phyloP scores from a whole-genome alignment of 2,797 vertebrate genomes.

The Onychomys arenicola region DNA sequence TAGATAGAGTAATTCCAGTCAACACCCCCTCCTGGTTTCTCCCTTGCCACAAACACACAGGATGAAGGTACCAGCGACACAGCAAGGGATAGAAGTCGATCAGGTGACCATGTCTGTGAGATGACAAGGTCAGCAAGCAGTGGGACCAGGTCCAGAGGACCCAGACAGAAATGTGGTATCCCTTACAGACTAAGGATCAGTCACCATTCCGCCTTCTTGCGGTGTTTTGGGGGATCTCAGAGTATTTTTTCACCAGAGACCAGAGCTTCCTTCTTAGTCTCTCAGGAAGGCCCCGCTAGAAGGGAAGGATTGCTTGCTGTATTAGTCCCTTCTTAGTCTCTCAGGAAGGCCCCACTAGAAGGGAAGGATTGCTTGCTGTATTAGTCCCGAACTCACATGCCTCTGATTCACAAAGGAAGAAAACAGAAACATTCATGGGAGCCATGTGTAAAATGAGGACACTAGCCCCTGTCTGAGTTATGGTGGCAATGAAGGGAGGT shows the following conservation, averaged over 20 bases:
- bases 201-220: not conserved
- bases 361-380: fast-evolving
- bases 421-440: not conserved
- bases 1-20: not conserved
- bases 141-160: too few relatives aligned
- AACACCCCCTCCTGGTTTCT: not conserved
- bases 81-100: not conserved
- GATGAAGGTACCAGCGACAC: not conserved
- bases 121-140: not conserved
- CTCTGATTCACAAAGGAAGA: not conserved
- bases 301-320: not conserved
- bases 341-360: not conserved
- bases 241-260: not conserved
- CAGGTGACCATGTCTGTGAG: not conserved
- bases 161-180: not conserved
- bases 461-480: not conserved
- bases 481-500: not conserved
- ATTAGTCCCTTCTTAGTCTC: not conserved
- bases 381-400: not conserved
- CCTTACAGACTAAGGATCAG: not conserved
- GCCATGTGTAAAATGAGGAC: not conserved
- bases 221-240: not conserved
- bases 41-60: not conserved
- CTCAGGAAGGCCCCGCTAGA: not conserved
- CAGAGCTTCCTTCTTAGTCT: not conserved